Evolutionary conservation across 2,113 vertebrate genomes (phyloP).

Genomic region (Procavia capensis): DNA sequence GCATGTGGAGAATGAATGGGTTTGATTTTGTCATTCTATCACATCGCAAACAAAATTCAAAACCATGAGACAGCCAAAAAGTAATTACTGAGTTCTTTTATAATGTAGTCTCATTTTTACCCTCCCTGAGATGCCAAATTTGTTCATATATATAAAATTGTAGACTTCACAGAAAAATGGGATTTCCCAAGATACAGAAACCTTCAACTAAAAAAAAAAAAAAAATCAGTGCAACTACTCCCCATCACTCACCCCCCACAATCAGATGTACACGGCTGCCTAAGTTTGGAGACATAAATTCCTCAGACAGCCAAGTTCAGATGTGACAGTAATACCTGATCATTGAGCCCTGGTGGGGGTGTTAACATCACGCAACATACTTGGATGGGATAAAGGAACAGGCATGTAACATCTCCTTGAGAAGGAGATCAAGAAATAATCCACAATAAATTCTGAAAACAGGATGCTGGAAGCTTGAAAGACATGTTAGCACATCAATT

Average conservation of each 20-base stretch:
- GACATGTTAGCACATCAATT: background rate
- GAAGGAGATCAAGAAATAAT: background rate
- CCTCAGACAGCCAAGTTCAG: background rate
- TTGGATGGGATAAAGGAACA: background rate
- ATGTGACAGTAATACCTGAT: background rate
- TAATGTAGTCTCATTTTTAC: background rate
- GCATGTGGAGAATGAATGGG: background rate
- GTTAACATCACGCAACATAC: too few relatives aligned
- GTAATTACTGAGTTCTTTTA: background rate
- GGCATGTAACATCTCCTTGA: background rate
- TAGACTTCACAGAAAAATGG: background rate
- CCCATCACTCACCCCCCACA: background rate
- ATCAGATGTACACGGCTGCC: background rate
- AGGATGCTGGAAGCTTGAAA: background rate
- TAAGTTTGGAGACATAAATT: background rate
- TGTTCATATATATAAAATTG: background rate
- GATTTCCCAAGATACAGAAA: background rate
- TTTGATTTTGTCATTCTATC: background rate
- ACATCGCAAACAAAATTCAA: background rate
- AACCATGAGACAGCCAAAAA: background rate
- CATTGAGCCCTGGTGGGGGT: background rate
- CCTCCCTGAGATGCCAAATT: background rate
- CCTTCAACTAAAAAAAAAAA: background rate
- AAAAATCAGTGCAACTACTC: background rate
- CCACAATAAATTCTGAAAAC: background rate